These are phyloP conservation scores for Turritopsis dohrnii DNA, from an alignment of 30 jellyfish, hydroid and myxozoan species.

Conservation along the genomic window DNA sequence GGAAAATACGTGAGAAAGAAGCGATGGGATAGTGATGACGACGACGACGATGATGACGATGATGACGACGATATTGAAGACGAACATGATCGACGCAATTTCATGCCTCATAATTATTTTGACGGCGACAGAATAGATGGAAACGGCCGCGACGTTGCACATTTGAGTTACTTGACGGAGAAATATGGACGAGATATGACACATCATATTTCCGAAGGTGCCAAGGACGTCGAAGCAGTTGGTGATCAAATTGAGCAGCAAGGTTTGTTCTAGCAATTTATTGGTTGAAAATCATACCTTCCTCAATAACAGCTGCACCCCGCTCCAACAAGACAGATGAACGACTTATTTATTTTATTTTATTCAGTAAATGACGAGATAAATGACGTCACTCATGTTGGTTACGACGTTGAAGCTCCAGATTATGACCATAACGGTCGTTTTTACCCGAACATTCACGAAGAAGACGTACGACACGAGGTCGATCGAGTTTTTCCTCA, in stretches of 20 bases:
- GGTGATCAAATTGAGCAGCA: slow-evolving; percentile 66
- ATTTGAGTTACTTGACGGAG: slow-evolving; percentile 79
- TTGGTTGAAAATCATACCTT: background rate
- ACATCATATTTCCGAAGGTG: slow-evolving; percentile 45
- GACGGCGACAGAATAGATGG: slow-evolving; percentile 14
- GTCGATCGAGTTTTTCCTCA: slow-evolving; percentile 30
- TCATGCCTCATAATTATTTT: slow-evolving; percentile 11
- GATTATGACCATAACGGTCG: slow-evolving; percentile 82
- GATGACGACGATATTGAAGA: background rate
- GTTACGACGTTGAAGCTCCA: slow-evolving; percentile 90
- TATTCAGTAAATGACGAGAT: slow-evolving; percentile 64
- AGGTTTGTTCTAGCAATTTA: slow-evolving; percentile 4
- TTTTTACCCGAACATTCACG: slow-evolving; percentile 61
- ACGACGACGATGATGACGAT: slow-evolving; percentile 8
- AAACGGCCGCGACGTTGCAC: slow-evolving; percentile 76
- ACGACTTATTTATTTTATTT: background rate
- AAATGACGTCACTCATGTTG: slow-evolving; percentile 55
- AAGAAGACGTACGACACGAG: slow-evolving; percentile 64
- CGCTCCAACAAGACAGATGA: background rate
- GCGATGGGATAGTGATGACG: background rate
- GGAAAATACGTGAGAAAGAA: background rate
- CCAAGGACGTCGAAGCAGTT: slow-evolving; percentile 71
- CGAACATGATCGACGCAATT: background rate
- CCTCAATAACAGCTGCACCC: background rate
- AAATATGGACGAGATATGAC: slow-evolving; percentile 73